These are phyloP conservation scores for Ischnura elegans DNA, from an alignment of 2,888 invertebrate genomes.

Conservation along the genomic window DNA sequence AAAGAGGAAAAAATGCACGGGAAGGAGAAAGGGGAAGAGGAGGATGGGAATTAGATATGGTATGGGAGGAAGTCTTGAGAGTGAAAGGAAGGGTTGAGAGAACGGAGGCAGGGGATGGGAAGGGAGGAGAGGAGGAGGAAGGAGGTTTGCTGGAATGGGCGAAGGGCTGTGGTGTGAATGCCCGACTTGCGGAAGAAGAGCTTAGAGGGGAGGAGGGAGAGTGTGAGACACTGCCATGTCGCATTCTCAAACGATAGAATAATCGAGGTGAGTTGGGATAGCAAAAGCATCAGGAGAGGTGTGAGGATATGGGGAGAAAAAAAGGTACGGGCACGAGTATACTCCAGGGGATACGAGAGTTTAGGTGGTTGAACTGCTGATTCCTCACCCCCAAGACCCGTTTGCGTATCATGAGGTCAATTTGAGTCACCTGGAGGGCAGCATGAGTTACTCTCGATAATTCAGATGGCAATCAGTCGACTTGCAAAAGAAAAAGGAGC, in stretches of 20 bases:
- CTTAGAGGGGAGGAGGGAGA: too few species aligned
- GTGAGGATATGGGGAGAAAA: background rate
- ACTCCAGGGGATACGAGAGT: too few species aligned
- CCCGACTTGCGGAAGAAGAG: conserved; percentile 57
- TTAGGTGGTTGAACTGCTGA: too few species aligned
- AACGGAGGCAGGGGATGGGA: background rate
- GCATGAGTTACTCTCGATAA: too few species aligned
- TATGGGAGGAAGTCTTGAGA: conserved; percentile 19
- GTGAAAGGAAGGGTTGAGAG: conserved; percentile 1
- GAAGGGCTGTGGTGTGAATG: conserved; percentile 48
- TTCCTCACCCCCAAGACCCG: too few species aligned
- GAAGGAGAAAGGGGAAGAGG: background rate
- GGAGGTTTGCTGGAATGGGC: conserved; percentile 11
- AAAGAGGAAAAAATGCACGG: background rate
- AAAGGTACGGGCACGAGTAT: background rate
- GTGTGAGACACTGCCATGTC: conserved; percentile 40
- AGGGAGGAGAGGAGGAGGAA: background rate
- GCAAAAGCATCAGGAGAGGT: background rate
- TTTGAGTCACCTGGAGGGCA: too few species aligned
- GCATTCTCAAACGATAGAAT: conserved; percentile 55
- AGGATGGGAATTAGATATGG: conserved; percentile 9
- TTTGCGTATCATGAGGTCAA: too few species aligned
- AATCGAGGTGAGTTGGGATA: conserved; percentile 36
- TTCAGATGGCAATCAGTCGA: too few species aligned
- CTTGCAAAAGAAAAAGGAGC: too few species aligned